Evolutionary conservation across 2,113 vertebrate genomes (phyloP).

Genomic region (Desmodus rotundus): DNA sequence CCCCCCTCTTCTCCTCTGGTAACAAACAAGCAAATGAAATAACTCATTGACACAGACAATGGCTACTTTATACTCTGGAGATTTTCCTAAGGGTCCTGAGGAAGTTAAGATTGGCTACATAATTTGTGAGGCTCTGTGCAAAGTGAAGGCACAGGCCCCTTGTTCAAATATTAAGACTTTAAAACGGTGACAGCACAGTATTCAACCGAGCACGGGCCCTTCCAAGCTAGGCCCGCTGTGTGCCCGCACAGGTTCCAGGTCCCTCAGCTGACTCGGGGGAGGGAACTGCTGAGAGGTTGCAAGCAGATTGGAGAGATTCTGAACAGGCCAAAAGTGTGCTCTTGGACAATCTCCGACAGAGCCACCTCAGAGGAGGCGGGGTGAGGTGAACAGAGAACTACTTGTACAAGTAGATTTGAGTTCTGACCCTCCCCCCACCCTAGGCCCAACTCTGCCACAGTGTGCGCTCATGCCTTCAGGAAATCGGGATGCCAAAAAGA

Average conservation of each 20-base stretch:
- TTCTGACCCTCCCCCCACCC: fast-evolving
- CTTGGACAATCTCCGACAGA: neutral
- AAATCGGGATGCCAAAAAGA: neutral
- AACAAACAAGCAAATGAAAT: neutral
- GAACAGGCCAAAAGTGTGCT: neutral
- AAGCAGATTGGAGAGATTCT: neutral
- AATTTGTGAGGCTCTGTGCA: neutral
- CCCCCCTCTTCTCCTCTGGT: neutral
- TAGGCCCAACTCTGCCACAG: neutral
- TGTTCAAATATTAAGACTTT: neutral
- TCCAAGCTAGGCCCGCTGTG: neutral
- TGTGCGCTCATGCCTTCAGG: neutral
- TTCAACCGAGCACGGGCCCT: neutral
- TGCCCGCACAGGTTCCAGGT: neutral
- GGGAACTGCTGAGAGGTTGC: neutral
- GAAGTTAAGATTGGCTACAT: neutral
- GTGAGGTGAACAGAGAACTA: neutral
- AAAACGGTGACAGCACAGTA: neutral
- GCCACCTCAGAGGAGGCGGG: neutral
- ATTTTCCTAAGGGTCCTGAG: neutral
- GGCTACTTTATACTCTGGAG: neutral
- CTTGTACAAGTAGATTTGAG: neutral
- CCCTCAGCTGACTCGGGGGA: neutral
- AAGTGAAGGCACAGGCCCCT: neutral
- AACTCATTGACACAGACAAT: neutral